Percentiles rank a stretch among this genome's conserved stretches.
Evolutionary conservation across 1,140 invertebrate genomes (phyloP).

Genomic region (Drosophila lini): DNA sequence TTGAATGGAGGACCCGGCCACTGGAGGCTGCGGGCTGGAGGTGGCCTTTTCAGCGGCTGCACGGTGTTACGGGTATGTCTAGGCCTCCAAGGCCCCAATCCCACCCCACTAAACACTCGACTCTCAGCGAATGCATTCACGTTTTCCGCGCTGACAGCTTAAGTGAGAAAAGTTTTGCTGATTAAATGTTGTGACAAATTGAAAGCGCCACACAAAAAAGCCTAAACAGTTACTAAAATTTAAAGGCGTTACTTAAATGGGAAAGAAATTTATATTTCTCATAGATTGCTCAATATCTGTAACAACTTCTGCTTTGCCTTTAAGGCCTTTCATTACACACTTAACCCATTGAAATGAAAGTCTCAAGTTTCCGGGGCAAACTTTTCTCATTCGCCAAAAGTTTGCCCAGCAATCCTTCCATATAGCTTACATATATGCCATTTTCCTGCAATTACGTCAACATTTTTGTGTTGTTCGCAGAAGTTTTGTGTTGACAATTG

Average conservation of each 20-base stretch:
- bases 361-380: slow-evolving; percentile 26
- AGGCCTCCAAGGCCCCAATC: slow-evolving; percentile 11
- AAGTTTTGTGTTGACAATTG: slow-evolving; percentile 79
- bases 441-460: slow-evolving; percentile 75
- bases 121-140: slow-evolving; percentile 45
- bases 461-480: slow-evolving; percentile 48
- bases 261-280: neutral
- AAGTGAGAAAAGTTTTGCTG: slow-evolving; percentile 81
- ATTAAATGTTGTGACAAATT: slow-evolving; percentile 80
- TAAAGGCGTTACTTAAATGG: neutral
- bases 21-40: slow-evolving; percentile 22
- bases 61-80: slow-evolving; percentile 14
- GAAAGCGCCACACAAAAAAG: slow-evolving; percentile 39
- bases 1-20: slow-evolving; percentile 7
- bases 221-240: neutral
- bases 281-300: neutral
- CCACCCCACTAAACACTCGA: neutral
- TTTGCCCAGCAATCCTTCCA: slow-evolving; percentile 26
- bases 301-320: neutral
- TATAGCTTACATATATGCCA: slow-evolving; percentile 61
- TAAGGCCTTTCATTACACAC: slow-evolving; percentile 8
- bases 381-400: slow-evolving; percentile 49
- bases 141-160: slow-evolving; percentile 74
- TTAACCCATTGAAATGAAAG: slow-evolving; percentile 27
- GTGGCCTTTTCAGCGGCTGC: slow-evolving; percentile 47